Evolutionary conservation across 1,140 invertebrate species (phyloP).

Genomic region (Brachionus manjavacas): DNA sequence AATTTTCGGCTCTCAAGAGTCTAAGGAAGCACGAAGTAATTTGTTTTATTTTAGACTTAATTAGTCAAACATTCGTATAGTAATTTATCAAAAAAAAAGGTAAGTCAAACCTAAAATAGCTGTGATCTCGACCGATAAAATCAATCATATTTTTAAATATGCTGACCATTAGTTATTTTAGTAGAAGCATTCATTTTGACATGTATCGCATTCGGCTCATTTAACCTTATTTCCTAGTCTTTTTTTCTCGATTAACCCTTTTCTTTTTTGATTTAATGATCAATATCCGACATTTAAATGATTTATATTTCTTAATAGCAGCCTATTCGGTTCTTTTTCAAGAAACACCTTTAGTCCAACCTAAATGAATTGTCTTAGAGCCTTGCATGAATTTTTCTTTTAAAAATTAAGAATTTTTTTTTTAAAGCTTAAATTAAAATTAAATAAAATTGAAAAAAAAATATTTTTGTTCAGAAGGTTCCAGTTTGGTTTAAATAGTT

Average conservation of each 20-base stretch:
- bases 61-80: neutral
- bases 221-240: constrained; percentile 28
- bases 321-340: neutral
- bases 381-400: too few relatives aligned
- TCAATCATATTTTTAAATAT: constrained; percentile 22
- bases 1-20: neutral
- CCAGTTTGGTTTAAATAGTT: too few relatives aligned
- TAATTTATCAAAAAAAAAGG: neutral
- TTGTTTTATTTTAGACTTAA: neutral
- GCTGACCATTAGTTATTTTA: constrained; percentile 9
- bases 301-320: neutral
- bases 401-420: too few relatives aligned
- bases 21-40: neutral
- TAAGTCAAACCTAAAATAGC: neutral
- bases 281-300: neutral
- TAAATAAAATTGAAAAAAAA: too few relatives aligned
- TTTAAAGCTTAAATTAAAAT: too few relatives aligned
- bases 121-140: constrained; percentile 17
- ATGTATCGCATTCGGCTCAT: constrained; percentile 19
- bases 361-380: too few relatives aligned
- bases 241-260: constrained; percentile 21
- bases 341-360: neutral
- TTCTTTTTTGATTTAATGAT: neutral
- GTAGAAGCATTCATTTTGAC: neutral
- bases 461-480: too few relatives aligned